Conservation (phyloP, 2,113 vertebrate genomes). For the Uropsilus gracilis region DNA sequence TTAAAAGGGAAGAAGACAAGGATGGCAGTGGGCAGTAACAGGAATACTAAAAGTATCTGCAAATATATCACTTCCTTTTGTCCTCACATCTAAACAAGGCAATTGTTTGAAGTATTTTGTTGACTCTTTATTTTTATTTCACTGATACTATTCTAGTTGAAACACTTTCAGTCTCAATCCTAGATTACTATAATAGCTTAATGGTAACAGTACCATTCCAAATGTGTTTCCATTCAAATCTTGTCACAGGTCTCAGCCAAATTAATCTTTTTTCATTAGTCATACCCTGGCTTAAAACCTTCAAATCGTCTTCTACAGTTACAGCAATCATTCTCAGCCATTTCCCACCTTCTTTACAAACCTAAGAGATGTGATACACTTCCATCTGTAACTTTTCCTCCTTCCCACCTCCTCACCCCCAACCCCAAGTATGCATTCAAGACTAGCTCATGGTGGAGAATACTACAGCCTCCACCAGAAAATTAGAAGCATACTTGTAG, state of each 20-base stretch:
- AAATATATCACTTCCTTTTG: not conserved
- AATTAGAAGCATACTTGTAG: not conserved
- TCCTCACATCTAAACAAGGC: not conserved
- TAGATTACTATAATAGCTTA: not conserved
- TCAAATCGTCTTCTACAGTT: not conserved
- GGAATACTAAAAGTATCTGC: slow-evolving; percentile 11
- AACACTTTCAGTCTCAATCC: not conserved
- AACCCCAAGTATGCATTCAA: no score
- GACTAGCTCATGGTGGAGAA: not conserved
- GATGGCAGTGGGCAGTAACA: not conserved
- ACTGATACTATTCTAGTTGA: not conserved
- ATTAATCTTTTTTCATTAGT: not conserved
- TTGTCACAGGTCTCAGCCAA: not conserved
- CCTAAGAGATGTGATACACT: not conserved
- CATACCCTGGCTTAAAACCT: not conserved
- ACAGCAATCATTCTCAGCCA: not conserved
- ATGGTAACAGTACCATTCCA: not conserved
- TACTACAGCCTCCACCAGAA: not conserved
- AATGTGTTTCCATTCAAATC: not conserved
- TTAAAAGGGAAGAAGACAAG: not conserved
- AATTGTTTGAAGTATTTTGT: not conserved
- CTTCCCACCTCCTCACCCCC: no score
- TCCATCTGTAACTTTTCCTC: no score
- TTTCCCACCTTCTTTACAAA: not conserved
- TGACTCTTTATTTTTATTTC: not conserved